Conservation (phyloP, 2,888 invertebrate genomes). For the Mongoloraphidia duomilia region DNA sequence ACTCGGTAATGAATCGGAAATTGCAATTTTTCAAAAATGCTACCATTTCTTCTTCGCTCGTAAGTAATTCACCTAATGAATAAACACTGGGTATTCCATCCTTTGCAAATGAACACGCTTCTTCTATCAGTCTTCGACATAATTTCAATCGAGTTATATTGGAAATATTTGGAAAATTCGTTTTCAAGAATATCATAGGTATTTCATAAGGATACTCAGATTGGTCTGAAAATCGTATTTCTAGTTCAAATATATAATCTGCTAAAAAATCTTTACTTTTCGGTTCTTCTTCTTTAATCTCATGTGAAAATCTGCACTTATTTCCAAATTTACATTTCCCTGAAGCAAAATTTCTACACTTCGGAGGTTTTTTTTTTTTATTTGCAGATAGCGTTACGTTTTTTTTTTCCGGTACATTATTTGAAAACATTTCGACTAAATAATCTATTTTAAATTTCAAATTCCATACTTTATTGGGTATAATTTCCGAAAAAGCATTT, state of each 20-base stretch:
- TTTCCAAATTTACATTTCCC: slow-evolving; percentile 59
- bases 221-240: slow-evolving; percentile 57
- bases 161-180: slow-evolving; percentile 46
- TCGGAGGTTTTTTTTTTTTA: slow-evolving; percentile 38
- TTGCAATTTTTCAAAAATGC: slow-evolving; percentile 42
- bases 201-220: slow-evolving; percentile 61
- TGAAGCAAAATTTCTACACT: slow-evolving; percentile 44
- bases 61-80: slow-evolving; percentile 52
- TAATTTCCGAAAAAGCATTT: slow-evolving; percentile 49
- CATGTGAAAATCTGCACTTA: slow-evolving; percentile 62
- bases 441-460: slow-evolving; percentile 53
- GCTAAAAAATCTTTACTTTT: slow-evolving; percentile 27
- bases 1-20: slow-evolving; percentile 44
- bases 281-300: slow-evolving; percentile 30
- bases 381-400: slow-evolving; percentile 21
- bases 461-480: slow-evolving; percentile 53
- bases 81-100: slow-evolving; percentile 61
- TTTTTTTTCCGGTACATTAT: slow-evolving; percentile 33
- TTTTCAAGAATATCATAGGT: slow-evolving; percentile 54
- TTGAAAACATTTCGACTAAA: slow-evolving; percentile 39
- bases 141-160: slow-evolving; percentile 48
- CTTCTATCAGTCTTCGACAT: slow-evolving; percentile 48
- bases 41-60: slow-evolving; percentile 51
- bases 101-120: slow-evolving; percentile 46
- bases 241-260: slow-evolving; percentile 42